A percentile compares a stretch with the other conserved stretches of the same genome.
These are phyloP conservation scores for Rhingia rostrata DNA, from an alignment of 2,888 invertebrate species.

Conservation along the genomic window DNA sequence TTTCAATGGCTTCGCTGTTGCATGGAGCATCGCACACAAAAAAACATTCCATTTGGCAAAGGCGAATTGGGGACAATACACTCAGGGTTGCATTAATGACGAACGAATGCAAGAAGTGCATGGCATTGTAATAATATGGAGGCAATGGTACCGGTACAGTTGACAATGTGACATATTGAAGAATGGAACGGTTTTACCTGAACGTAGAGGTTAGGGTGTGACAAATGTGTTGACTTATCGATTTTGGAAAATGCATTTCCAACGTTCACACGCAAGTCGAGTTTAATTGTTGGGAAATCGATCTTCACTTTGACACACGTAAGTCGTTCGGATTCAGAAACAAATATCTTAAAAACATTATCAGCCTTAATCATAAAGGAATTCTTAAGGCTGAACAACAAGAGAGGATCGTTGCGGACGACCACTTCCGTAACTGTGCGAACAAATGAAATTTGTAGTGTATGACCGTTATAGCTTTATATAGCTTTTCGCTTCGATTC, in stretches of 20 bases:
- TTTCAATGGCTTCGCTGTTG: slow-evolving; percentile 46
- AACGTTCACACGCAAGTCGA: too few relatives aligned
- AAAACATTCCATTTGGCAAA: slow-evolving; percentile 10
- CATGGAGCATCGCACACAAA: slow-evolving; percentile 13
- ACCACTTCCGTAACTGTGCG: too few relatives aligned
- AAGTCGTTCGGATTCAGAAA: too few relatives aligned
- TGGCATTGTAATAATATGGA: slow-evolving; percentile 8
- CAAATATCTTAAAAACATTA: too few relatives aligned
- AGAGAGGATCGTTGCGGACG: too few relatives aligned
- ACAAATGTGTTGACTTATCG: neutral
- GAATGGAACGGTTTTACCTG: neutral
- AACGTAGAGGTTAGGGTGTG: neutral
- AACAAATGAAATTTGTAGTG: too few relatives aligned
- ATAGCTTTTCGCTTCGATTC: too few relatives aligned
- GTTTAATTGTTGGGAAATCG: neutral
- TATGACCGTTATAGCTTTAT: too few relatives aligned
- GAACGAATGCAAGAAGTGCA: slow-evolving; percentile 20
- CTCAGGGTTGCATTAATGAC: slow-evolving; percentile 28
- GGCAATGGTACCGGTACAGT: slow-evolving; percentile 9
- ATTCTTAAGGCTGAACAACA: too few relatives aligned
- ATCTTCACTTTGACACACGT: neutral
- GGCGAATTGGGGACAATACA: slow-evolving; percentile 44
- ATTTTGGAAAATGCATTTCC: neutral
- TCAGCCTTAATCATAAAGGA: too few relatives aligned
- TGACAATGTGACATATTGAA: slow-evolving; percentile 7